Conservation (phyloP, 2,888 invertebrate species). For the Acanthosoma haemorrhoidale region DNA sequence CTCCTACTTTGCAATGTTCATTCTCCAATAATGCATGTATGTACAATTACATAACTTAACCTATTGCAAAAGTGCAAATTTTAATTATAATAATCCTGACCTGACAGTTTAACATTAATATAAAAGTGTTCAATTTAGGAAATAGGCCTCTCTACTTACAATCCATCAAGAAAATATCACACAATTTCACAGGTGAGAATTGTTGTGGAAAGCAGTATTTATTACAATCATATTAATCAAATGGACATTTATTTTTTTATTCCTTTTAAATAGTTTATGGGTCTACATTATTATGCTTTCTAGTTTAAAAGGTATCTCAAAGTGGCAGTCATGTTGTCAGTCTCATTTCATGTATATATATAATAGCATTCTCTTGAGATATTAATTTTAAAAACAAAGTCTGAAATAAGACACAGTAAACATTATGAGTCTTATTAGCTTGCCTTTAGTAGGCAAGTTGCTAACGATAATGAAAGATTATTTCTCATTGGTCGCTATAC, state of each 20-base stretch:
- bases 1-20: slow-evolving; percentile 33
- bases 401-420: slow-evolving; percentile 32
- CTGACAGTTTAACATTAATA: not conserved
- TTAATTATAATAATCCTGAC: slow-evolving; percentile 11
- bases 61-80: slow-evolving; percentile 20
- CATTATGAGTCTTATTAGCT: slow-evolving; percentile 31
- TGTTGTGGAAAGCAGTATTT: slow-evolving; percentile 15
- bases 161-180: slow-evolving; percentile 20
- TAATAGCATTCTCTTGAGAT: slow-evolving; percentile 13
- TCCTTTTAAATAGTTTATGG: not conserved
- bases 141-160: slow-evolving; percentile 17
- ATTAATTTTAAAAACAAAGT: slow-evolving; percentile 24
- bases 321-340: slow-evolving; percentile 35
- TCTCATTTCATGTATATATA: slow-evolving; percentile 31
- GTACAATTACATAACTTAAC: slow-evolving; percentile 20
- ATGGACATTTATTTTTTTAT: slow-evolving; percentile 21
- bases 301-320: slow-evolving; percentile 24
- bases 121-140: not conserved
- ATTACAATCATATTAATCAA: slow-evolving; percentile 10
- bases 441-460: slow-evolving; percentile 14
- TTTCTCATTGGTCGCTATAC: slow-evolving; percentile 22
- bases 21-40: slow-evolving; percentile 21
- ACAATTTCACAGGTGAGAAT: slow-evolving; percentile 19
- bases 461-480: slow-evolving; percentile 17
- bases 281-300: slow-evolving; percentile 1